These are phyloP conservation scores for Lottia gigantea DNA, from an alignment of 2,888 invertebrate genomes.

Conservation along the genomic window DNA sequence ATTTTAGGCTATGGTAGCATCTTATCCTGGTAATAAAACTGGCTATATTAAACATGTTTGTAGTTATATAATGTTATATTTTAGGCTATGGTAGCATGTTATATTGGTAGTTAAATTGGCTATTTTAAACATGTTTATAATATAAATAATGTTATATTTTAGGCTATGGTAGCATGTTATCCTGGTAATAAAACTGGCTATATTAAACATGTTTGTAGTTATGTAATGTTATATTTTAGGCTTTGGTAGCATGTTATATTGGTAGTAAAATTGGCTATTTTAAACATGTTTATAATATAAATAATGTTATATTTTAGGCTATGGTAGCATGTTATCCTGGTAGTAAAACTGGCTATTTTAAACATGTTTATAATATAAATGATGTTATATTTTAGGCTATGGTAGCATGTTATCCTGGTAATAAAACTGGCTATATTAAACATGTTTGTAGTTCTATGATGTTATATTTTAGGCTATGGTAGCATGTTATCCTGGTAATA, in stretches of 20 bases:
- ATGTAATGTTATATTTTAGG: slow-evolving; percentile 82
- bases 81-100: slow-evolving; percentile 98
- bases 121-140: slow-evolving; percentile 99
- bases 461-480: slow-evolving; percentile 63
- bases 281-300: slow-evolving; percentile 97
- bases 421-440: slow-evolving; percentile 93
- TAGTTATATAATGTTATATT: slow-evolving; percentile 74
- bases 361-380: slow-evolving; percentile 98
- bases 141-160: slow-evolving; percentile 80
- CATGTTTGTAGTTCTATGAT: slow-evolving; percentile 96
- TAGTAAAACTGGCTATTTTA: slow-evolving; percentile 91
- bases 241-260: slow-evolving; percentile 98
- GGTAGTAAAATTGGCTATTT: slow-evolving; percentile 94
- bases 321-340: slow-evolving; percentile 99
- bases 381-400: slow-evolving; percentile 85
- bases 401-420: slow-evolving; percentile 98
- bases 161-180: slow-evolving; percentile 99
- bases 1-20: slow-evolving; percentile 95
- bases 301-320: slow-evolving; percentile 82
- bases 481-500: too few relatives aligned
- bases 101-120: slow-evolving; percentile 92
- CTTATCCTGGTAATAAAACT: slow-evolving; percentile 93
- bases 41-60: slow-evolving; percentile 98
- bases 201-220: slow-evolving; percentile 98
- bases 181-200: slow-evolving; percentile 94